Evolutionary conservation across 2,888 invertebrate genomes (phyloP).

Genomic region (Ametastegia equiseti): DNA sequence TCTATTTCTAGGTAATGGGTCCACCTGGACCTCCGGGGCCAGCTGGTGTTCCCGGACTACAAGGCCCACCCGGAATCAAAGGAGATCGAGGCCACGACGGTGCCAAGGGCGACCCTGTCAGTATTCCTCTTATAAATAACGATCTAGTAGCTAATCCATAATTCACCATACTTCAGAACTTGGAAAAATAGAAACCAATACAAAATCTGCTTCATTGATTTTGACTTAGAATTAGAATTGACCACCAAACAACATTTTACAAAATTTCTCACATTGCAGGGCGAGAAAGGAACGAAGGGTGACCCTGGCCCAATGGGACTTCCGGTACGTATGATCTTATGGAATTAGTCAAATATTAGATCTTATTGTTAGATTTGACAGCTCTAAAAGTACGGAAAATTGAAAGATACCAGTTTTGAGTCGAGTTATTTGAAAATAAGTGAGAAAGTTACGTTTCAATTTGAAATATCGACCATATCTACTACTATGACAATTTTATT

Average conservation of each 20-base stretch:
- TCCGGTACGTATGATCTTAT: slow-evolving; percentile 84
- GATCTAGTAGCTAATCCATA: slow-evolving; percentile 38
- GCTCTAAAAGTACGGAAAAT: no score
- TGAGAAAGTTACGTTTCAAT: no score
- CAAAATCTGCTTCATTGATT: background rate
- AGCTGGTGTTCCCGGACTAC: slow-evolving; percentile 84
- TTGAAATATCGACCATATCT: no score
- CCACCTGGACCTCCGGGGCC: slow-evolving; percentile 89
- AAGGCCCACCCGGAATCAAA: slow-evolving; percentile 91
- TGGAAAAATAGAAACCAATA: background rate
- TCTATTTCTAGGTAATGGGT: slow-evolving; percentile 77
- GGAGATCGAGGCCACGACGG: slow-evolving; percentile 92
- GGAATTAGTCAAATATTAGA: no score
- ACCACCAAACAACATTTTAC: background rate
- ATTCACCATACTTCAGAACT: background rate
- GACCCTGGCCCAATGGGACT: slow-evolving; percentile 97
- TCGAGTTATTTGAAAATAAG: no score
- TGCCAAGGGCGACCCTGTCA: slow-evolving; percentile 88
- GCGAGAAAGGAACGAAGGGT: slow-evolving; percentile 88
- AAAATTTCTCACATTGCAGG: slow-evolving; percentile 79
- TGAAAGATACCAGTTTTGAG: no score
- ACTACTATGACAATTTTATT: no score
- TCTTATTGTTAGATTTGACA: no score
- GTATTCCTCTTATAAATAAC: slow-evolving; percentile 66
- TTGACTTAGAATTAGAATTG: background rate